Base-by-base conservation (phyloP, 2,888 invertebrate species). In the Philonicus albiceps region DNA sequence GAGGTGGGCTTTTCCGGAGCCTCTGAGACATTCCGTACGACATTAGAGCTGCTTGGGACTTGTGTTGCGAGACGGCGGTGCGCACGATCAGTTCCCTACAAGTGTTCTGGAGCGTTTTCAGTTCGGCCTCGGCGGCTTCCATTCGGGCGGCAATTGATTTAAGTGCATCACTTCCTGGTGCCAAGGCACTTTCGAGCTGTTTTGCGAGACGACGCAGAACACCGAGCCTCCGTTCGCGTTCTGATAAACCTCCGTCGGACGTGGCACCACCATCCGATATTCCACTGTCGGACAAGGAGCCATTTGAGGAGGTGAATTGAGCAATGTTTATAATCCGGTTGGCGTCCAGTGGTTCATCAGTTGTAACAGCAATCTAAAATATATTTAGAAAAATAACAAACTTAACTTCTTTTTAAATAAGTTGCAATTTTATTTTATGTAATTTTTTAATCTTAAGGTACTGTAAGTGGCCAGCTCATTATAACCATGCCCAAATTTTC, bases 181-280 rank as follows among this genome's bases (percentile, higher is more conserved):
- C 94, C 89, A 96, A 91, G 19, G 95, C 94, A 19, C 93, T 93
- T 90, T 96, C 95, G 87, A 92, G 88, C 89, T 94, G 95, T 87
- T 95, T 94, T n/a, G 95, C 95, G 86, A 95, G 92, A 74, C 95
- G 93, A 76, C 95, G 93, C 74, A 96, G 93, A 0, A 94, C 95
- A 3, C 95, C 94, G 85, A 96, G 91, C 27, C 95, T 93, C 73
- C 95, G 93, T 90, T 96, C 95, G 40, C 96, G 93, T 90, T 95
- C 95, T 2, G 92, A 92, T 3, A 92, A 87, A 86, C 96, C 96
- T 88, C 95, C 95, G 89, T 96, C 94, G 11, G 94, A 95, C 86
- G 95, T 95, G 89, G 95, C 94, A 89, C 96, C 96, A 89, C 95
- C 95, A 90, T 96, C 96, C 11, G 95, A 95, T 88, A 96, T 95